Evolutionary conservation across 1,140 invertebrate species (phyloP), one percentile per base, ranked within the genome.

Genomic region (Pentalonia nigronervosa): DNA sequence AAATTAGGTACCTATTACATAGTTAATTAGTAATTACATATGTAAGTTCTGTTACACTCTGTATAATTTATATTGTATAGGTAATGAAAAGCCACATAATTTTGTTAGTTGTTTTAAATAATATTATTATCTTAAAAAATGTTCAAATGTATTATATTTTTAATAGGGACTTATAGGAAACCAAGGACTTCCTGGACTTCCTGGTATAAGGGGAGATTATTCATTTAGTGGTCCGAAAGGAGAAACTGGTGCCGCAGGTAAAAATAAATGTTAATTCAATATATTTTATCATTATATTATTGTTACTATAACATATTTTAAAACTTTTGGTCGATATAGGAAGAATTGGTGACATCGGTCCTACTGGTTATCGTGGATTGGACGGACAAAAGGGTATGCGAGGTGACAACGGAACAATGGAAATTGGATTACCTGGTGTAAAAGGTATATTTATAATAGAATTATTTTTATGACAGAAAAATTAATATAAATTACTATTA

Each of bases 201-300:
- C 36, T 50, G 94, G 94, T 67, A 60, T 56, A 34, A 89, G 86
- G 47, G 94, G 94, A 93, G 94, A 94, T 86, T 93, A 93, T 94
- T 96, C 96, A 23, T 95, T 94, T 7, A 94, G 95, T 90, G 96
- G 96, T 36, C 94, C 94, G 0, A 95, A 96, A 95, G 97, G 97
- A 94, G 95, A 95, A 48, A 95, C 95, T 94, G 97, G 97, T 94
- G 95, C 94, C 84, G 67, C 94, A 17, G 97, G 97, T 89, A 90
- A 93, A 45, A 2, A 92, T n/a, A 6, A 21, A n/a, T 47, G 11
- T 45, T 76, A 7, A 23, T 45, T 45, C n/a, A 17, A 86, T 20
- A 34, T n/a, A 30, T 76, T 76, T 91, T 25, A n/a, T 47, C 1
- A 8, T 91, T 11, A 4, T 36, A 36, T 3, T 7, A 1, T 47